Evolutionary conservation across 1,140 invertebrate species (phyloP).

Genomic region (Hylaeus volcanicus): DNA sequence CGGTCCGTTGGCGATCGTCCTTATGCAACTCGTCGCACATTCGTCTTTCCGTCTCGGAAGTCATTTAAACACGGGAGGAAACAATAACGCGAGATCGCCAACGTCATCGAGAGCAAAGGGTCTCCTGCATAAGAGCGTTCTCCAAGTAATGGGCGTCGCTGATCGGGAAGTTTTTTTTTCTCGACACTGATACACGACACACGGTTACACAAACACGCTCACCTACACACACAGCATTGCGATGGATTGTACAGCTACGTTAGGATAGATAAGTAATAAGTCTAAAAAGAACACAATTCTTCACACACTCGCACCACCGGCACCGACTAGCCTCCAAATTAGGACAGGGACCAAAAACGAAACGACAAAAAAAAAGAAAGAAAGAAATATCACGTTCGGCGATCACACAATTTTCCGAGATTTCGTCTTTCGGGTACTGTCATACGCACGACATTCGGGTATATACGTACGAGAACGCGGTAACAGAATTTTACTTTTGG

Average conservation of each 20-base stretch:
- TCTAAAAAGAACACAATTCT: slow-evolving; percentile 58
- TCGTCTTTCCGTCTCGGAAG: background rate
- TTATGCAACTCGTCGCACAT: background rate
- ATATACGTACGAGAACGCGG: slow-evolving; percentile 21
- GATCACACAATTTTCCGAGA: slow-evolving; percentile 25
- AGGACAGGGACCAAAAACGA: slow-evolving; percentile 67
- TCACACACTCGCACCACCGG: slow-evolving; percentile 69
- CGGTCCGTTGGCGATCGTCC: slow-evolving; percentile 41
- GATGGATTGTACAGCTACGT: slow-evolving; percentile 76
- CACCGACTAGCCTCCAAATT: slow-evolving; percentile 69
- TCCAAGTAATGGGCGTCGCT: slow-evolving; percentile 42
- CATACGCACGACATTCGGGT: slow-evolving; percentile 5
- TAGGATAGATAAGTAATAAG: slow-evolving; percentile 73
- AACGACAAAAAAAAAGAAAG: background rate
- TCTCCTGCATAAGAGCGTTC: slow-evolving; percentile 30
- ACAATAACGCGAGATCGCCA: background rate
- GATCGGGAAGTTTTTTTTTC: slow-evolving; percentile 78
- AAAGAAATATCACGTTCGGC: slow-evolving; percentile 17
- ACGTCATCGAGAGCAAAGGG: too few species aligned
- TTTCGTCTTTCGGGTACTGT: slow-evolving; percentile 9
- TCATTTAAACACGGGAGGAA: too few species aligned
- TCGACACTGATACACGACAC: slow-evolving; percentile 67
- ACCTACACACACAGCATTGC: slow-evolving; percentile 67
- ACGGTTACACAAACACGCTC: slow-evolving; percentile 61
- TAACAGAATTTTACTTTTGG: background rate